These are phyloP conservation scores for Megalonaias nervosa DNA, from an alignment of 1,140 invertebrate genomes.

Conservation along the genomic window DNA sequence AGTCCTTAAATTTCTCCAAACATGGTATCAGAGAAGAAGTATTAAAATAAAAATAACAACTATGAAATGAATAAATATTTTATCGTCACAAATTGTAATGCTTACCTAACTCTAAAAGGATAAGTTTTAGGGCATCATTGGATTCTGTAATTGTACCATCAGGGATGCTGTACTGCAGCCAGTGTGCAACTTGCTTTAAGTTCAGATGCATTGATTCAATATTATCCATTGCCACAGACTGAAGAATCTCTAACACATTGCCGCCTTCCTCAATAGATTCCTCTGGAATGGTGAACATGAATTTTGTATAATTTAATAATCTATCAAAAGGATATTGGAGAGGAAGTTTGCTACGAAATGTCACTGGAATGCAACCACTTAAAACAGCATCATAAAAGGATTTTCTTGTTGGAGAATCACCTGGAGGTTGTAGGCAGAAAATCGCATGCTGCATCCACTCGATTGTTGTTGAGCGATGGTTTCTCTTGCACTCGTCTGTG, in stretches of 20 bases:
- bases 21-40: too few species aligned
- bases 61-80: too few species aligned
- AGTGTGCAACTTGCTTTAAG: slow-evolving; percentile 15
- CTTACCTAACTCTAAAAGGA: slow-evolving; percentile 33
- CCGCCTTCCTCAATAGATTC: not conserved
- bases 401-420: slow-evolving; percentile 42
- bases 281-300: slow-evolving; percentile 16
- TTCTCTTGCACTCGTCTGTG: slow-evolving; percentile 43
- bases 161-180: slow-evolving; percentile 24
- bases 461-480: slow-evolving; percentile 39
- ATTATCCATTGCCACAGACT: slow-evolving; percentile 5
- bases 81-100: too few species aligned
- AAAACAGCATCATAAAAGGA: slow-evolving; percentile 42
- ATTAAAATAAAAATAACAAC: too few species aligned
- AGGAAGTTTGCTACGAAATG: slow-evolving; percentile 13
- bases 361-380: slow-evolving; percentile 40
- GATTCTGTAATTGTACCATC: not conserved
- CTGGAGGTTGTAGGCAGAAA: slow-evolving; percentile 41
- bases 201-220: slow-evolving; percentile 16
- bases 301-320: slow-evolving; percentile 28
- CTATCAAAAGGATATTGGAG: slow-evolving; percentile 30
- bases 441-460: slow-evolving; percentile 49
- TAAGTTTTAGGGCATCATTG: slow-evolving; percentile 42
- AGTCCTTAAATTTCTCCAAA: too few species aligned
- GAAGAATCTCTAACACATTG: slow-evolving; percentile 8